Evolutionary conservation across 2,797 vertebrate genomes (phyloP), one percentile per base, ranked within the genome.

Genomic region (Oreochromis grahami): DNA sequence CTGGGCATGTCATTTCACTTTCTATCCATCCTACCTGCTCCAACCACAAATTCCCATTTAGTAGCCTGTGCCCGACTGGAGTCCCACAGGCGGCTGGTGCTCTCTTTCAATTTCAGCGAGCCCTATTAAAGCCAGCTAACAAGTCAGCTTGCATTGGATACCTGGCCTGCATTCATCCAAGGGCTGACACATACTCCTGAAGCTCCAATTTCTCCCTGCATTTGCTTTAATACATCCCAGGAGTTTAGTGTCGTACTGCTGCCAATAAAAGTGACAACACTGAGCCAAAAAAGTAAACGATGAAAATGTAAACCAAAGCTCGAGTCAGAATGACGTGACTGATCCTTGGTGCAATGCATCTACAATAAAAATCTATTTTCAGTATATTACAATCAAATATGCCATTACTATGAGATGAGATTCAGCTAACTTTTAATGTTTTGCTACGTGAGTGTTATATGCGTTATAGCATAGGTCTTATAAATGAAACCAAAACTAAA

Each of bases 1-100:
- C 85, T 80, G 14, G 65, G 51, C 87, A 80, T 86, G 88, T 91
- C 82, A 91, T 93, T 90, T 93, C 87, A 45, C 89, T 91, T 87
- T 91, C 83, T 43, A 91, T 89, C 86, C 84, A 77, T 85, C 87
- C 87, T 56, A 83, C 85, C 85, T 68, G 85, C 86, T 89, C 78
- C 74, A 32, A 78, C 68, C 72, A 53, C 88, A 91, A 84, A 91
- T 91, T 88, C 83, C 84, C 86, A 92, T 91, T 90, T 90, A 91
- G 88, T 12, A 15, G 53, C 79, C 65, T 3, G 74, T 84, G 86
- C 87, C 87, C 72, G 80, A 38, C 85, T 15, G 32, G 52, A 87
- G 86, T 85, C 87, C 90, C 86, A 87, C 84, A 80, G 86, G 84
- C 77, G 43, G 78, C 88, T 11, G 52, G 14, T 2, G 43, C 60